phyloP scores from a whole-genome alignment of 2,888 invertebrate species.

The Rhamnusium bicolor region DNA sequence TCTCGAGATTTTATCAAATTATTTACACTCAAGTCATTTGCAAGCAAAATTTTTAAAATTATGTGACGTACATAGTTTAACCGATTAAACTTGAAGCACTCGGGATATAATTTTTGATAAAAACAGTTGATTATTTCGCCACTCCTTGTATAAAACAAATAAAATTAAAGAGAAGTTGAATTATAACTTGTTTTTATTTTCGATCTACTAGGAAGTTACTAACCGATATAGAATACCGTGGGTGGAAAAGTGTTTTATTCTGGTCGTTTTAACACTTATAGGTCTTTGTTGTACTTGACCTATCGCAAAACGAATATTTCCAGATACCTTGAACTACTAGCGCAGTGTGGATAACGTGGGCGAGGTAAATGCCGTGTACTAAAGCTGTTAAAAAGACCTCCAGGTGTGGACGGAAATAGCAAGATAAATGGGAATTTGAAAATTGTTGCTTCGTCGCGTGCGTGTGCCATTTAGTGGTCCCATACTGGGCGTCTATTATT shows the following conservation, averaged over 20 bases:
- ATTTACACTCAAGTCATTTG: no score
- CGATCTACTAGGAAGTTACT: background rate
- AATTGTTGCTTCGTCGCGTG: conserved; percentile 32
- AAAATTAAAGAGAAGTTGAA: background rate
- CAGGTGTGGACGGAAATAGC: conserved; percentile 33
- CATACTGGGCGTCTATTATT: background rate
- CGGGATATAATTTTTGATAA: no score
- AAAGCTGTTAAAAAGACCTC: conserved; percentile 21
- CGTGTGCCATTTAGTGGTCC: background rate
- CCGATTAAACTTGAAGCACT: no score
- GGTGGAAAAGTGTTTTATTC: conserved; percentile 4
- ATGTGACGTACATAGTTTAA: no score
- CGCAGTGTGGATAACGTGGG: conserved; percentile 19
- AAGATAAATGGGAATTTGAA: conserved; percentile 19
- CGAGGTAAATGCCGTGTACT: background rate
- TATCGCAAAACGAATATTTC: conserved; percentile 26
- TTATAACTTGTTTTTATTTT: no score
- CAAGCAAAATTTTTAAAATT: no score
- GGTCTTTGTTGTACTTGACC: conserved; percentile 39
- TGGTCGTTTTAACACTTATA: conserved; percentile 23
- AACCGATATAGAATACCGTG: background rate
- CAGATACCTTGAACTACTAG: conserved; percentile 40
- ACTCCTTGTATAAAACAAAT: background rate
- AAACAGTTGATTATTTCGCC: no score
- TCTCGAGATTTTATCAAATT: no score